A percentile compares a stretch with the other conserved stretches of the same genome.
These are phyloP conservation scores for Maniola hyperantus DNA, from an alignment of 2,888 invertebrate species.

Conservation along the genomic window DNA sequence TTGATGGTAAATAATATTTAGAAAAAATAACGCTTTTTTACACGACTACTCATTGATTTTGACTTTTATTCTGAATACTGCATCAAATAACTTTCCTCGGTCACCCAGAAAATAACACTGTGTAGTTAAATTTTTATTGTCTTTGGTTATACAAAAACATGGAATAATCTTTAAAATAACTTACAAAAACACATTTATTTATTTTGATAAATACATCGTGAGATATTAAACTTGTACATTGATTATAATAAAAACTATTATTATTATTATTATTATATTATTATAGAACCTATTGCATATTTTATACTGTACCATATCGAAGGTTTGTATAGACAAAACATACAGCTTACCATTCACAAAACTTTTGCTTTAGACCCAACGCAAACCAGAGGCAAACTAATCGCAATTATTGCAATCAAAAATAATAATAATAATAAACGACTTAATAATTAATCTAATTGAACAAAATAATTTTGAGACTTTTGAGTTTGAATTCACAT, in stretches of 20 bases:
- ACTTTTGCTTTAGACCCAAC: constrained; percentile 13
- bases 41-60: neutral
- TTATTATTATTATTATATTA: constrained; percentile 49
- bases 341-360: constrained; percentile 19
- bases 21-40: too few species aligned
- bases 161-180: constrained; percentile 82
- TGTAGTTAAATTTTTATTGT: constrained; percentile 83
- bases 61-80: neutral
- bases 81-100: constrained; percentile 17
- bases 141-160: constrained; percentile 83
- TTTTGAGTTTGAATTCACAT: too few species aligned
- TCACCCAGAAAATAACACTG: constrained; percentile 47
- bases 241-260: constrained; percentile 62
- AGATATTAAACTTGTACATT: constrained; percentile 76
- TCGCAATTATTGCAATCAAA: neutral
- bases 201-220: constrained; percentile 69
- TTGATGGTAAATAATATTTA: too few species aligned
- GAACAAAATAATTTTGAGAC: too few species aligned
- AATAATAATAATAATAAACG: neutral
- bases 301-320: constrained; percentile 26
- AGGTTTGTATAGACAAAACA: constrained; percentile 16
- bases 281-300: constrained; percentile 26
- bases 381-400: neutral
- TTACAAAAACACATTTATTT: constrained; percentile 81
- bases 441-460: too few species aligned